Evolutionary conservation across 1,140 invertebrate species (phyloP).

Genomic region (Idris sp.): DNA sequence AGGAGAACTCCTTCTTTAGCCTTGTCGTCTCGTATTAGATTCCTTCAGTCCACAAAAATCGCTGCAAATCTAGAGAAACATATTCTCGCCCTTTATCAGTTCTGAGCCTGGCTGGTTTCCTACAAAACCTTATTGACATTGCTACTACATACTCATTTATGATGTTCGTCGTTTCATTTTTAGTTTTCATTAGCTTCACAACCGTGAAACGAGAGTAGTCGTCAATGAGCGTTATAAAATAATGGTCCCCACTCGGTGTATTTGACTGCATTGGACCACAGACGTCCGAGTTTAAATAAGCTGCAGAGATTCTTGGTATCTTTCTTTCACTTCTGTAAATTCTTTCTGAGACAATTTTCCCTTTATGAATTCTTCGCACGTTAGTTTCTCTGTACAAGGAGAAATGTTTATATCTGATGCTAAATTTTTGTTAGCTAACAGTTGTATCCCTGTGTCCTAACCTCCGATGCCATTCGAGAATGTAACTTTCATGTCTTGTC

Average conservation of each 20-base stretch:
- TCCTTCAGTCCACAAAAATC: conserved; percentile 14
- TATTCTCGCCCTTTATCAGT: conserved; percentile 26
- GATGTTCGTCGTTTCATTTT: conserved; percentile 19
- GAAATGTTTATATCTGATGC: conserved; percentile 23
- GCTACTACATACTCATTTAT: conserved; percentile 32
- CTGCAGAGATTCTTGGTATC: conserved; percentile 20
- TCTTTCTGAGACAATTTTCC: conserved; percentile 34
- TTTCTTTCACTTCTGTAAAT: conserved; percentile 24
- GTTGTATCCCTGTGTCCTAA: conserved; percentile 51
- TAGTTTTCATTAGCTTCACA: conserved; percentile 37
- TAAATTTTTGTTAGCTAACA: conserved; percentile 17
- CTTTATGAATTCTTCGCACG: conserved; percentile 39
- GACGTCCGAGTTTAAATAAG: no score
- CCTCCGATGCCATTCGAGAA: conserved; percentile 59
- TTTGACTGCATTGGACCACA: conserved; percentile 40
- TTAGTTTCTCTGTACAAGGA: neutral
- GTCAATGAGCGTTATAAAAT: conserved; percentile 46
- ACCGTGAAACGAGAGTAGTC: conserved; percentile 33
- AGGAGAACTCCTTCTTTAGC: conserved; percentile 60
- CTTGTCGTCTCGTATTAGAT: conserved; percentile 60
- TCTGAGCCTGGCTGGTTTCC: conserved; percentile 10
- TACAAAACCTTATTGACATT: conserved; percentile 26
- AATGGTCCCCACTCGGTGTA: conserved; percentile 38
- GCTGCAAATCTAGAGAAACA: conserved; percentile 7
- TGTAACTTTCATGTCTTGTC: conserved; percentile 13